These are phyloP conservation scores for Pipistrellus pipistrellus DNA, from an alignment of 2,797 vertebrate species.

Conservation along the genomic window DNA sequence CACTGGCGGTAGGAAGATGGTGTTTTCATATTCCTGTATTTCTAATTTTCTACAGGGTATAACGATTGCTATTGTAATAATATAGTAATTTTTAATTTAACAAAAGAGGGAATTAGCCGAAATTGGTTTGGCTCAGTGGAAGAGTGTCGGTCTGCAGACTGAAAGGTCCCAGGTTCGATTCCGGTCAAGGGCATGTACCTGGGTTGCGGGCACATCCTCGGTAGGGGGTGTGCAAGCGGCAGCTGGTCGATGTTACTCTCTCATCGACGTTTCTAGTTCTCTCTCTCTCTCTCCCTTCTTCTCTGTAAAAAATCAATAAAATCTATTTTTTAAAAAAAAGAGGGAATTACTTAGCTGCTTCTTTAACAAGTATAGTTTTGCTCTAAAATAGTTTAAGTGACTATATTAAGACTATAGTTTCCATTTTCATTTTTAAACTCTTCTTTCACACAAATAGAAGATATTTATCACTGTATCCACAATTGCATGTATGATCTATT, in stretches of 20 bases:
- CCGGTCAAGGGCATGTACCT: too few species aligned
- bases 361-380: conserved; percentile 32
- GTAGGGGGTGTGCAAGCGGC: too few species aligned
- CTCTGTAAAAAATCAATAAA: too few species aligned
- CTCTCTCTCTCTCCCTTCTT: too few species aligned
- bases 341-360: neutral
- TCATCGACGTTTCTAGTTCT: too few species aligned
- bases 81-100: neutral
- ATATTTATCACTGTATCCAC: neutral
- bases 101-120: neutral
- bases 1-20: neutral
- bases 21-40: neutral
- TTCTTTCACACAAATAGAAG: conserved; percentile 21
- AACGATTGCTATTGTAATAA: neutral
- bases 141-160: too few species aligned
- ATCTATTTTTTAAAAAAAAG: too few species aligned
- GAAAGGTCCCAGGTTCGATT: too few species aligned
- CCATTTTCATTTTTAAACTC: conserved; percentile 60
- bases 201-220: too few species aligned
- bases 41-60: conserved; percentile 8
- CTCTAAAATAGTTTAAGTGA: conserved; percentile 1
- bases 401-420: conserved; percentile 4
- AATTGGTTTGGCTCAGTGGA: too few species aligned
- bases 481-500: neutral
- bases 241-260: too few species aligned